These are phyloP conservation scores for Parascotia fuliginaria DNA, from an alignment of 2,888 invertebrate genomes.

Conservation along the genomic window DNA sequence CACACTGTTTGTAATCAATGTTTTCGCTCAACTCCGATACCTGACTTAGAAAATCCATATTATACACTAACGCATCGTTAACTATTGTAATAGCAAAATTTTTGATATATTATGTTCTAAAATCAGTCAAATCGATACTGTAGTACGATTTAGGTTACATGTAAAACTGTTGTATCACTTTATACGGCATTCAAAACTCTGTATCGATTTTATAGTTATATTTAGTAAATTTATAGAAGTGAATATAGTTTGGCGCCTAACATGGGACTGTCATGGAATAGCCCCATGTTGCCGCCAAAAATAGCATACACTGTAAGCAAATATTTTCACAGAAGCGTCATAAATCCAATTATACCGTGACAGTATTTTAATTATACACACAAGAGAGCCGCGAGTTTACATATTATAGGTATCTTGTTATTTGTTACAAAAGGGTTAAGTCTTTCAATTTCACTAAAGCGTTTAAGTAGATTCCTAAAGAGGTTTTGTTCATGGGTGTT, in stretches of 20 bases:
- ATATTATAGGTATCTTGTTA: constrained; percentile 6
- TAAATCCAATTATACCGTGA: constrained; percentile 44
- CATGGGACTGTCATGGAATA: no score
- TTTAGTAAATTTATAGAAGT: constrained; percentile 8
- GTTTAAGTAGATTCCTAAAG: constrained; percentile 7
- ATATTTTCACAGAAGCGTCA: constrained; percentile 29
- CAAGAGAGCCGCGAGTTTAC: constrained; percentile 13
- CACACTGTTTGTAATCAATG: constrained; percentile 25
- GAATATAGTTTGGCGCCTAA: no score
- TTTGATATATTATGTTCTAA: constrained; percentile 27
- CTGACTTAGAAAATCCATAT: constrained; percentile 24
- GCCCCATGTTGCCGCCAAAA: constrained; percentile 44
- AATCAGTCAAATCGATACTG: constrained; percentile 29
- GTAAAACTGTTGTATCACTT: no score
- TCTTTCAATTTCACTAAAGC: constrained; percentile 3
- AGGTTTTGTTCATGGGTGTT: constrained; percentile 35
- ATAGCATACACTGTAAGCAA: constrained; percentile 16
- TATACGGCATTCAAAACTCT: no score
- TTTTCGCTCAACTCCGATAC: constrained; percentile 4
- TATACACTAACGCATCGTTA: constrained; percentile 7
- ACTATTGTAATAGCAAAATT: constrained; percentile 24
- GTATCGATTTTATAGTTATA: constrained; percentile 38
- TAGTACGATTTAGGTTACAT: no score
- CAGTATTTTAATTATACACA: constrained; percentile 48
- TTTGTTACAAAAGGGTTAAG: background rate